Evolutionary conservation across 92 coral and sea anemone species (phyloP), one percentile per base, ranked within the genome.

Genomic region (Bergia sp.): DNA sequence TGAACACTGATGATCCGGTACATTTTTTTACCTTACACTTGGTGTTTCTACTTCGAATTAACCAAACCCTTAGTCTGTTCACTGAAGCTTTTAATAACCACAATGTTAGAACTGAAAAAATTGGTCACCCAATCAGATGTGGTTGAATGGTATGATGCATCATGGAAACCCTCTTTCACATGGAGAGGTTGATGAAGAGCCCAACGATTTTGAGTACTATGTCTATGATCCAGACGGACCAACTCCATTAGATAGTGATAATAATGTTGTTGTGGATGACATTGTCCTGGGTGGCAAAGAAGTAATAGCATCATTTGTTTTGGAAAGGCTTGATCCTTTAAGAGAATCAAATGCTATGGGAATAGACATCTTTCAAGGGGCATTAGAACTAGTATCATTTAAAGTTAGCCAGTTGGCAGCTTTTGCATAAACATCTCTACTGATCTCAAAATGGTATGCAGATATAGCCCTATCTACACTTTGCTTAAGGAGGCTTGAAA

Each of bases 121-220:
- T 49, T 92, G 94, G 94, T 89, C 92, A 74, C 91, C 90, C 16
- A 37, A 92, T 86, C 94, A 92, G 76, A 92, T 90, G 91, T 92
- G 94, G 94, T 39, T 90, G 38, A 89, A 89, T 86, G 94, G 94
- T 20, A 90, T 92, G 92, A 86, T 90, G 92, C 90, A 88, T 49
- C 77, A 85, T 47, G 88, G 65, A 39, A 92, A 89, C 76, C 94
- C 92, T 12, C 86, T 92, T n/a, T 49, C 89, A 82, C 79, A 90
- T 73, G 86, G 88, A 65, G 58, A 42, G 74, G 81, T 92, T 36
- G 93, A 90, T 85, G 95, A 92, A 82, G 90, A 79, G 67, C 95
- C 95, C 61, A 43, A 84, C 58, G 95, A 92, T 64, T 49, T 92
- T 21, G 93, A 92, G 84, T 82, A 67, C 44, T 92, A 90, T 87